Base-by-base conservation (phyloP, 2,888 invertebrate species). In the Lymantria dispar region DNA sequence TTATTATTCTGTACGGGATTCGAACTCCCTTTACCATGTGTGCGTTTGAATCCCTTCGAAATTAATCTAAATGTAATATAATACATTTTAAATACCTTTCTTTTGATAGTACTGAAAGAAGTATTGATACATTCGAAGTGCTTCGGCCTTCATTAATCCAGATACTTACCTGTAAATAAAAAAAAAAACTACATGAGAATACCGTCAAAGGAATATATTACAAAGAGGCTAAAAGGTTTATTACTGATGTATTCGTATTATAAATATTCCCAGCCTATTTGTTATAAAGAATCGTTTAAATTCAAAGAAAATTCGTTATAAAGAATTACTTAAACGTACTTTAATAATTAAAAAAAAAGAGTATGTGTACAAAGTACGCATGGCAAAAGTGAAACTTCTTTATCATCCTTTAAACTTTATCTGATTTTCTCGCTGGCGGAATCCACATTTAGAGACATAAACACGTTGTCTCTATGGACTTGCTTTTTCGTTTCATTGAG, bases 121-220 rank as follows among this genome's bases (percentile, higher is more conserved):
- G 8, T 33, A 33, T 33, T 33, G 8, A 7, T 33, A 33, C 10
- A 10, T 33, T 33, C 8, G 33, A 7, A 33, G 9, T 10, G 8
- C 9, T 33, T 33, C 33, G 33, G 33, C 8, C 33, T 33, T 33
- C 5, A 33, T 8, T 54, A 48, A 43, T 46, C 29, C 36, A 50
- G 37, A 68, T 75, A 80, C 80, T 80, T 80, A 80, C 80, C 80
- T 80, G 80, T 47, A 77, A 80, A 72, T 62, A 58, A 55, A 45
- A 22, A 51, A 53, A 62, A 58, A 43, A 50, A 42, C n/a, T n/a
- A 49, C 37, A 40, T 12, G 42, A 58, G 37, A 53, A 52, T 9
- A 22, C 7, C 22, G 50, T 54, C 11, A 42, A 47, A 11, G 36
- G 36, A 54, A 43, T 30, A 47, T 40, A 48, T 41, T 12, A 44